phyloP scores from a whole-genome alignment of 2,113 vertebrate species.

The Heptranchias perlo region DNA sequence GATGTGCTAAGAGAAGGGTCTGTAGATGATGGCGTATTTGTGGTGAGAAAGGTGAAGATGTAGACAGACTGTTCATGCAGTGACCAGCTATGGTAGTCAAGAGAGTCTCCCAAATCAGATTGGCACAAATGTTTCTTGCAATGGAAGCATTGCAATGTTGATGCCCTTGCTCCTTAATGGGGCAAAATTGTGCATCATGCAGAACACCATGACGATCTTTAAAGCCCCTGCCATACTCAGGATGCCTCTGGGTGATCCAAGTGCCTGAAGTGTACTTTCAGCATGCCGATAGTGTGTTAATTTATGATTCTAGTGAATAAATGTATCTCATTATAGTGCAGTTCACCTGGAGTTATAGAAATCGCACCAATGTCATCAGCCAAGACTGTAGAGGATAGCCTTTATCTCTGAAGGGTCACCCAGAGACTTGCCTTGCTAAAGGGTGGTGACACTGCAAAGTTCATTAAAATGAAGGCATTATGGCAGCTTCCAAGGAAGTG shows the following conservation, averaged over 20 bases:
- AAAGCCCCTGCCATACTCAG: neutral
- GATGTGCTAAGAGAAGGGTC: neutral
- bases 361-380: neutral
- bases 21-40: neutral
- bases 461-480: neutral
- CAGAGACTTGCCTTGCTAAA: neutral
- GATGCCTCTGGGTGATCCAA: neutral
- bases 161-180: neutral
- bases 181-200: neutral
- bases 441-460: neutral
- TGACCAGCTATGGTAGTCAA: neutral
- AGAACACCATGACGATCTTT: neutral
- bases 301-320: neutral
- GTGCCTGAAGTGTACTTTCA: neutral
- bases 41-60: neutral
- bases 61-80: neutral
- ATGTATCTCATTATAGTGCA: neutral
- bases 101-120: neutral
- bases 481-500: neutral
- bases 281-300: neutral
- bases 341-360: neutral
- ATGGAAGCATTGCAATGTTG: neutral
- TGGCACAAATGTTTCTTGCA: neutral
- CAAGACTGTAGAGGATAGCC: neutral
- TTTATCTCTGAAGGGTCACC: neutral